Evolutionary conservation across 1,140 invertebrate species (phyloP).

Genomic region (Drosophila pruinosa): DNA sequence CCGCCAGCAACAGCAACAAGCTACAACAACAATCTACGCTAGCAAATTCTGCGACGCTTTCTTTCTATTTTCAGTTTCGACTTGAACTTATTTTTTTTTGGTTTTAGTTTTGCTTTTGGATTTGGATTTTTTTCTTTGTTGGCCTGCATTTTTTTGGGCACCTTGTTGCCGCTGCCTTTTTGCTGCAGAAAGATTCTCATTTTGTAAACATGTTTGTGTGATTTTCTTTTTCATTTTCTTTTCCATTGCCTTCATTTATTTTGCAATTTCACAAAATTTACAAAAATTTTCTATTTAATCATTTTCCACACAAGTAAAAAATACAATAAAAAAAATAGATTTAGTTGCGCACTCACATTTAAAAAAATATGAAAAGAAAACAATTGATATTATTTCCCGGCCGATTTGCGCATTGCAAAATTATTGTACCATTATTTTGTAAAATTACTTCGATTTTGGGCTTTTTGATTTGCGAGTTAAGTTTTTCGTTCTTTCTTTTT

Average conservation of each 20-base stretch:
- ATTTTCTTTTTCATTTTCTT: constrained; percentile 2
- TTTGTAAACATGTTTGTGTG: neutral
- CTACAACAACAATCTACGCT: constrained; percentile 32
- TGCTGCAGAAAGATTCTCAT: neutral
- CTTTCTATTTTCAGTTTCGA: constrained; percentile 44
- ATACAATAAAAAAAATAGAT: constrained; percentile 20
- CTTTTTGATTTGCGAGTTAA: neutral
- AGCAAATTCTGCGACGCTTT: constrained; percentile 55
- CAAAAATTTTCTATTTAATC: neutral
- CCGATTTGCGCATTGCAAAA: constrained; percentile 10
- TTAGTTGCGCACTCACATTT: constrained; percentile 41
- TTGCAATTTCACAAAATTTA: constrained; percentile 2
- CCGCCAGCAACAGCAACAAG: constrained; percentile 29
- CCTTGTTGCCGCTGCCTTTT: neutral
- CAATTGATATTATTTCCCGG: constrained; percentile 6
- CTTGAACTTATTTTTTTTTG: constrained; percentile 22
- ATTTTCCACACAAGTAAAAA: constrained; percentile 18
- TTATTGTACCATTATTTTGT: neutral
- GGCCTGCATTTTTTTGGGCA: neutral
- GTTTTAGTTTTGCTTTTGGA: neutral
- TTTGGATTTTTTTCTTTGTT: neutral
- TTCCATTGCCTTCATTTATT: neutral
- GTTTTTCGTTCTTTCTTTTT: neutral
- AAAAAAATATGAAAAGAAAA: constrained; percentile 49
- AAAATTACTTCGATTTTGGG: constrained; percentile 5